A percentile compares a stretch with the other conserved stretches of the same genome.
Evolutionary conservation across 2,888 invertebrate species (phyloP).

Genomic region (Sabatieria punctata): DNA sequence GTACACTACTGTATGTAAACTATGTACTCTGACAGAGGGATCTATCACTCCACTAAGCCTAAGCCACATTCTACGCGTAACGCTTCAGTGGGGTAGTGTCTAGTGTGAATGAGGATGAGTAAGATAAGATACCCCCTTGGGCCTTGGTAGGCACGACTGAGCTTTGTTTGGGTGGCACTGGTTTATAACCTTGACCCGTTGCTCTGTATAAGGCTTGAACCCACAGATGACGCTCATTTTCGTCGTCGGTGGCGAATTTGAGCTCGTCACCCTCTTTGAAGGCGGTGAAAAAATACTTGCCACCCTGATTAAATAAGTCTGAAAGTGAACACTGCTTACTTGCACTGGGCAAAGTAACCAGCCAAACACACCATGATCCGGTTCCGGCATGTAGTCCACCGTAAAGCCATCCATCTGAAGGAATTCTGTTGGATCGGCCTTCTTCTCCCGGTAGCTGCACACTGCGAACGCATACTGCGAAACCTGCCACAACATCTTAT

Average conservation of each 20-base stretch:
- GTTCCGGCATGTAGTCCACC: slow-evolving; percentile 86
- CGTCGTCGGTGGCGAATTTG: slow-evolving; percentile 83
- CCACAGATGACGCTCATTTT: slow-evolving; percentile 95
- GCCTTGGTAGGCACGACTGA: slow-evolving; percentile 11
- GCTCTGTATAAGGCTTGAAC: slow-evolving; percentile 98
- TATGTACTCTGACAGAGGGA: too few relatives aligned
- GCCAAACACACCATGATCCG: slow-evolving; percentile 60
- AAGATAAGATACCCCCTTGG: slow-evolving; percentile 2
- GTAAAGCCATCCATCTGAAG: slow-evolving; percentile 98
- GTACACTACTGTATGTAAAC: too few relatives aligned
- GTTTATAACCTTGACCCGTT: slow-evolving; percentile 98
- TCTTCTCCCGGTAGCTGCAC: slow-evolving; percentile 98
- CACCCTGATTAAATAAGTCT: slow-evolving; percentile 63
- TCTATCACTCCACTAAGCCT: too few relatives aligned
- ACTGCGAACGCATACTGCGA: slow-evolving; percentile 99
- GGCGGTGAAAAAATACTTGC: slow-evolving; percentile 88
- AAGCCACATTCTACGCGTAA: too few relatives aligned
- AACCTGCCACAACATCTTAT: slow-evolving; percentile 33
- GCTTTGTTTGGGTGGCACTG: slow-evolving; percentile 57
- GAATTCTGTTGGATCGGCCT: slow-evolving; percentile 97
- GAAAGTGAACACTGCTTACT: too few relatives aligned
- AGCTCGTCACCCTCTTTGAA: slow-evolving; percentile 95
- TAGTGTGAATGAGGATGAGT: too few relatives aligned
- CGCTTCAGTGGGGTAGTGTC: too few relatives aligned
- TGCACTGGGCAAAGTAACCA: not conserved